phyloP scores from a whole-genome alignment of 2,888 invertebrate species.

The Psylliodes chrysocephalus region DNA sequence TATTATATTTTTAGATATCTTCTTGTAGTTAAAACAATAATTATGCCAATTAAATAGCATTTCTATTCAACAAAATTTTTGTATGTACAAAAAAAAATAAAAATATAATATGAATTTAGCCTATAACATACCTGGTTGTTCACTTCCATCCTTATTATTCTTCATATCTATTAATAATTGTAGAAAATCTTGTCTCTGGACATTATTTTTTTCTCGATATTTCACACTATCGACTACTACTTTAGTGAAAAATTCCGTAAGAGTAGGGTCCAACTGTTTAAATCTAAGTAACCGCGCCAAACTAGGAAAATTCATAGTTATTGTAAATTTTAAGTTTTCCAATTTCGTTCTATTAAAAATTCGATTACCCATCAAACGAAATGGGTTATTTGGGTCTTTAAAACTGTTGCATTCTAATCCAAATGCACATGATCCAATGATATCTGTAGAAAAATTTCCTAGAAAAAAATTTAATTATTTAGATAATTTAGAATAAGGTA shows the following conservation, averaged over 20 bases:
- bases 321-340: slow-evolving; percentile 8
- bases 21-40: too few relatives aligned
- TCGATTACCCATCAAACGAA: slow-evolving; percentile 52
- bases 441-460: slow-evolving; percentile 42
- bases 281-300: slow-evolving; percentile 42
- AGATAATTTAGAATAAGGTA: too few relatives aligned
- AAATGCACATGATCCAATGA: slow-evolving; percentile 66
- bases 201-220: slow-evolving; percentile 62
- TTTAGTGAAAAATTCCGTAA: slow-evolving; percentile 62
- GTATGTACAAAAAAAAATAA: too few relatives aligned
- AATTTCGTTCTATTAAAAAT: slow-evolving; percentile 20
- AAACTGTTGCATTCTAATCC: slow-evolving; percentile 70
- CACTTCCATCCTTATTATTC: slow-evolving; percentile 24
- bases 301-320: slow-evolving; percentile 36
- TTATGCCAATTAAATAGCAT: too few relatives aligned
- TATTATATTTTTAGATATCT: too few relatives aligned
- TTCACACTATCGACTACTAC: slow-evolving; percentile 63
- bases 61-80: too few relatives aligned
- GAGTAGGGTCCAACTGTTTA: slow-evolving; percentile 26
- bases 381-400: slow-evolving; percentile 64
- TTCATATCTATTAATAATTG: slow-evolving; percentile 62
- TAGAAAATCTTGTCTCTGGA: slow-evolving; percentile 67
- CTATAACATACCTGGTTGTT: slow-evolving; percentile 6
- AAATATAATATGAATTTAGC: too few relatives aligned
- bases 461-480: too few relatives aligned